phyloP scores from a whole-genome alignment of 2,113 vertebrate species.

The Aegotheles bennettii region DNA sequence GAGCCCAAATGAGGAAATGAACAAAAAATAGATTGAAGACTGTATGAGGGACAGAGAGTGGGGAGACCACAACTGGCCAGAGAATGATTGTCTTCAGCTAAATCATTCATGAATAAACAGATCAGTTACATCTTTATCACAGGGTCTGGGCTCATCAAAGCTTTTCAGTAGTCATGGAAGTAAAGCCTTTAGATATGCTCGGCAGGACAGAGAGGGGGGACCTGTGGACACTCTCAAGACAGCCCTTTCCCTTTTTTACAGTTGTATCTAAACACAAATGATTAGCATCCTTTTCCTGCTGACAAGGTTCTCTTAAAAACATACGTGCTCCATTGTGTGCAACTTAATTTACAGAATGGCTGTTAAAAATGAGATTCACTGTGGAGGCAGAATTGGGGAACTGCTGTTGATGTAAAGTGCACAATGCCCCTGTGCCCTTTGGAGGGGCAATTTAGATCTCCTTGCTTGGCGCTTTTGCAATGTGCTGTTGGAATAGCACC shows the following conservation, averaged over 20 bases:
- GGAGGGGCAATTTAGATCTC: not conserved
- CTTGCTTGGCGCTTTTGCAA: not conserved
- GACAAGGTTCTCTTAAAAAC: not conserved
- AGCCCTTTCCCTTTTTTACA: not conserved
- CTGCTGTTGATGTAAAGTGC: not conserved
- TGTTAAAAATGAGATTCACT: not conserved
- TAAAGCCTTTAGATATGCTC: not conserved
- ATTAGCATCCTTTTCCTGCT: not conserved
- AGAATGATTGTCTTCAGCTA: not conserved
- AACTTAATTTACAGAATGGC: not conserved
- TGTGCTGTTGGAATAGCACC: not conserved
- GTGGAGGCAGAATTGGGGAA: not conserved
- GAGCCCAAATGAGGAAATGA: not conserved
- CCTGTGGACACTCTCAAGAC: not conserved
- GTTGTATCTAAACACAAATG: not conserved
- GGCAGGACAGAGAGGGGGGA: not conserved
- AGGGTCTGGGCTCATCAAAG: not conserved
- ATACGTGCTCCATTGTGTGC: not conserved
- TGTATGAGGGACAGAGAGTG: not conserved
- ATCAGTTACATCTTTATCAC: not conserved
- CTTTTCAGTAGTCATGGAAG: not conserved
- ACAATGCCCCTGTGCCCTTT: not conserved
- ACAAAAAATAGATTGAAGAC: not conserved
- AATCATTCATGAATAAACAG: not conserved
- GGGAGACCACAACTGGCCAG: not conserved